Evolutionary conservation across 2,888 invertebrate species (phyloP), one percentile per base, ranked within the genome.

Genomic region (Pollenia angustigena): DNA sequence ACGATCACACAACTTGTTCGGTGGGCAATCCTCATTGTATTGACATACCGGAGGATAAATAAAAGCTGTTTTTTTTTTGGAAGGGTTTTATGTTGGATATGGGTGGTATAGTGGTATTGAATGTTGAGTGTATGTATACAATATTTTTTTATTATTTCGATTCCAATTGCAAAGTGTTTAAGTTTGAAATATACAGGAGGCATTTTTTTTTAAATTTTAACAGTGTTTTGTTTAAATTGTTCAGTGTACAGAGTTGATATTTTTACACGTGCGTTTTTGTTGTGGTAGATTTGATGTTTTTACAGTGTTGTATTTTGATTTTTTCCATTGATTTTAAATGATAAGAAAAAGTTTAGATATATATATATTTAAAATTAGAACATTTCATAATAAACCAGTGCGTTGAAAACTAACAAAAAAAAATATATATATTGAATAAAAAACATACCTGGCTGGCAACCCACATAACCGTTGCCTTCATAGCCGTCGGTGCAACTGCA

Each of bases 21-120:
- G 96, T 78, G 97, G 97, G 92, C 98, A 98, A 91, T 98, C 97
- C 94, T 97, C 97, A 91, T 98, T 97, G 93, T 97, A 97, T 92
- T 97, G 97, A 92, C 98, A 98, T 74, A 97, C 95, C 89, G 95
- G 94, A 89, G 94, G 94, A 87, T 94, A 92, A 62, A 93, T 92
- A 46, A 92, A 91, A 16, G 94, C 95, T 95, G 87, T 32, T 32
- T 32, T 83, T 32, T 32, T 83, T 81, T 81, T 64, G 64, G 48
- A 52, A 23, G 74, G 54, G 44, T 75, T 68, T 56, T 58, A 14
- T 81, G 23, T n/a, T 58, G 66, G 74, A 52, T 74, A 16, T 81
- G 71, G 12, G 44, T 46, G 64, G 62, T 50, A 42, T 16, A 16
- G 78, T 88, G 81, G 68, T 83, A 60, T 58, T 72, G 9, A 12